phyloP scores from a whole-genome alignment of 1,140 invertebrate genomes.

The Apocrypta bakeri region DNA sequence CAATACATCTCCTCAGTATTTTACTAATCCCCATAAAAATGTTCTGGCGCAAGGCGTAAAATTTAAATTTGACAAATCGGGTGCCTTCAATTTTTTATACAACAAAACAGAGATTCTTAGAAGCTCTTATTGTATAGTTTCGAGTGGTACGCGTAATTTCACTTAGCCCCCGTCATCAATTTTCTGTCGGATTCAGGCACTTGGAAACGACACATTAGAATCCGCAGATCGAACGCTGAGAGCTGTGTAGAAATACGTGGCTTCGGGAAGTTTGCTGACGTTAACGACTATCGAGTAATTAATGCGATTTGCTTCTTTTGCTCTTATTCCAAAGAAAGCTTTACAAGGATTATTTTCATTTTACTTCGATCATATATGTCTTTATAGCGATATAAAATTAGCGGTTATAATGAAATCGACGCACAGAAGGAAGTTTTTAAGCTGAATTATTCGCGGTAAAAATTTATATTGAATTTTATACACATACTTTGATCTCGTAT shows the following conservation, averaged over 20 bases:
- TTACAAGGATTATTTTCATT: conserved; percentile 5
- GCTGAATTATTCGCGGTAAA: background rate
- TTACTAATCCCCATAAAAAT: background rate
- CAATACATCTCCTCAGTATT: background rate
- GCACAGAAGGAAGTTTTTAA: background rate
- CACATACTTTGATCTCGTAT: background rate
- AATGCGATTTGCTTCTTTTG: conserved; percentile 13
- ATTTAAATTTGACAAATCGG: background rate
- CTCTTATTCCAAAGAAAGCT: background rate
- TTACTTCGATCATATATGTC: background rate
- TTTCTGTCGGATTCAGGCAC: background rate
- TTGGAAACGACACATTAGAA: conserved; percentile 18
- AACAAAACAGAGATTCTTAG: background rate
- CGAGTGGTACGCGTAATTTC: background rate
- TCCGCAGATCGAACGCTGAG: background rate
- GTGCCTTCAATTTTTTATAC: background rate
- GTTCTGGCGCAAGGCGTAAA: background rate
- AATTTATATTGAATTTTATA: background rate
- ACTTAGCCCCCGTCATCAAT: background rate
- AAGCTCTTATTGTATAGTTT: background rate
- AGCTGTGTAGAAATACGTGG: conserved; percentile 9
- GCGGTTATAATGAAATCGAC: background rate
- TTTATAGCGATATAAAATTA: conserved; percentile 14
- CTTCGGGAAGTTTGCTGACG: conserved; percentile 23
- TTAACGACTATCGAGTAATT: conserved; percentile 38